phyloP scores from a whole-genome alignment of 2,113 vertebrate species.

The Rhipidura dahli region DNA sequence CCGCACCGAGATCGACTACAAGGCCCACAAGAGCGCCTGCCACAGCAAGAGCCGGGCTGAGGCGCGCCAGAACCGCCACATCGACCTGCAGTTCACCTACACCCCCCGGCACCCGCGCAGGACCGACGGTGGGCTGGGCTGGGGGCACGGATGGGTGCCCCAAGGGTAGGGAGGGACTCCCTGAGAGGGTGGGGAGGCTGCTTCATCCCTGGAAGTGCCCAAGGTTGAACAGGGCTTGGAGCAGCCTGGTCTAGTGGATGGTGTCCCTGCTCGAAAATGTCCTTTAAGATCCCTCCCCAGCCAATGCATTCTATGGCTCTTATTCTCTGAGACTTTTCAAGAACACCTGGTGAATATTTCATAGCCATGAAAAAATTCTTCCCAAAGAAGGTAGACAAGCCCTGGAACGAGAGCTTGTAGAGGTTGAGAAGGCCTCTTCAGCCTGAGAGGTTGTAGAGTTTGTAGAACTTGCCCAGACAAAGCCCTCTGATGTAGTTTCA shows the following conservation, averaged over 20 bases:
- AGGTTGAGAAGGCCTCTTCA: too few relatives aligned
- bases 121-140: constrained; percentile 53
- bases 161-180: too few relatives aligned
- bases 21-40: constrained; percentile 88
- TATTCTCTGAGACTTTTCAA: neutral
- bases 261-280: neutral
- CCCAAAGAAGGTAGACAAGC: neutral
- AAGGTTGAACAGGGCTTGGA: fast-evolving
- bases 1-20: constrained; percentile 95
- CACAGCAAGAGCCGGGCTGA: constrained; percentile 96
- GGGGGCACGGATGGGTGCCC: neutral
- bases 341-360: neutral
- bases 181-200: neutral
- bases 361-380: neutral
- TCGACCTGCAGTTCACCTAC: constrained; percentile 94
- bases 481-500: neutral
- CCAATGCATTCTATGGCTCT: fast-evolving
- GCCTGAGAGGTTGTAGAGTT: too few relatives aligned
- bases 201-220: fast-evolving
- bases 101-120: constrained; percentile 81
- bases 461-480: neutral
- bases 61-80: constrained; percentile 95
- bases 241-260: neutral
- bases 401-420: neutral
- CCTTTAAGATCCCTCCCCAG: neutral